phyloP scores from a whole-genome alignment of 2,888 invertebrate species.

The Schrankia costaestrigalis region DNA sequence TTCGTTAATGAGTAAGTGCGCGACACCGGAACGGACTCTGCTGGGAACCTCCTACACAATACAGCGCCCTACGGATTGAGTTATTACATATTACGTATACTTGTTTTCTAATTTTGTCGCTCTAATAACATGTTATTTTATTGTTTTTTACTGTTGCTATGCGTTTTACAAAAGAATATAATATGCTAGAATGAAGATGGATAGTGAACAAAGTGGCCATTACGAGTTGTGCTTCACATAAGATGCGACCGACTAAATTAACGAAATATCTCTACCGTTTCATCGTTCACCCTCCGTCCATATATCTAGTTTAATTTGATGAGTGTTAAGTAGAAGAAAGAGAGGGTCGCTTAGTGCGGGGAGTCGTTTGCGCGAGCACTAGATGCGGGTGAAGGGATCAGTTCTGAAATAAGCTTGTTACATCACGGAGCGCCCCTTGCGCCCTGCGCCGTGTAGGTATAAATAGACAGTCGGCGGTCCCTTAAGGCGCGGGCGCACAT shows the following conservation, averaged over 20 bases:
- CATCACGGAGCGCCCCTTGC: constrained; percentile 53
- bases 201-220: too few species aligned
- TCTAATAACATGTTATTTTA: too few species aligned
- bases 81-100: constrained; percentile 27
- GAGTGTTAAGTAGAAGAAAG: constrained; percentile 12
- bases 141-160: too few species aligned
- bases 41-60: constrained; percentile 42
- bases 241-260: too few species aligned
- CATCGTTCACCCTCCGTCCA: constrained; percentile 2
- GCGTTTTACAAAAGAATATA: too few species aligned
- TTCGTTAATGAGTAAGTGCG: constrained; percentile 61
- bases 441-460: constrained; percentile 57
- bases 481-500: constrained; percentile 76
- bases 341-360: too few species aligned
- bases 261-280: too few species aligned
- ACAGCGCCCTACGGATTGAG: constrained; percentile 27
- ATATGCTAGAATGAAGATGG: too few species aligned
- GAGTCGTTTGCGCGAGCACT: constrained; percentile 19
- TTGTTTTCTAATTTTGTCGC: constrained; percentile 21
- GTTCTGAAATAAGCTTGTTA: constrained; percentile 59
- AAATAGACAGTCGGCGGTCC: constrained; percentile 68
- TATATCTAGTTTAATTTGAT: constrained; percentile 8
- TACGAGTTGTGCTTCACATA: too few species aligned
- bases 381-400: constrained; percentile 39
- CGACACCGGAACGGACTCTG: constrained; percentile 56